Evolutionary conservation across 2,888 invertebrate genomes (phyloP), one percentile per base, ranked within the genome.

Genomic region (Xylocampa areola): DNA sequence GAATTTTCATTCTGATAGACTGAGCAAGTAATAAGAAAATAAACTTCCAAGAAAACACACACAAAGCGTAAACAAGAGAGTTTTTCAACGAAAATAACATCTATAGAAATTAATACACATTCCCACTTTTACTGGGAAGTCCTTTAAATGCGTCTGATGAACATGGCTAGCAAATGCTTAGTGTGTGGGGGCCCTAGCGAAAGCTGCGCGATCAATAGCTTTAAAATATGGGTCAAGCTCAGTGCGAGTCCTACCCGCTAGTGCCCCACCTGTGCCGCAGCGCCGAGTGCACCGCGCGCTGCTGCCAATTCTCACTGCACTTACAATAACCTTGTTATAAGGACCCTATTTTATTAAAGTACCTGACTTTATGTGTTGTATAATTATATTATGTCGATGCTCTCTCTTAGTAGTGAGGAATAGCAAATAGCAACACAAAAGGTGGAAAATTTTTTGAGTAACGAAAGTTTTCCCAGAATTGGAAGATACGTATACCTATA

Each of bases 171-270:
- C 59, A 64, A 71, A 65, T 61, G 74, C 64, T 73, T 27, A 50
- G 65, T 64, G 58, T 72, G 61, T 60, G 44, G 57, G 51, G 58
- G 48, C 59, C 72, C 58, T 62, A 64, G 71, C 68, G 51, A 70
- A 58, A 66, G 68, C 54, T 43, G 40, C 53, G 48, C 83, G 85
- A 87, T 87, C 86, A 76, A 88, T 88, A 84, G 77, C 48, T 83
- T 82, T 84, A 81, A 85, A 84, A 88, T 87, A 84, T 88, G 80
- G 89, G 89, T 89, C 87, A 89, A 83, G 83, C 81, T 84, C 76
- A 78, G 70, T 75, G 73, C 73, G 64, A 77, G 69, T 72, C 60
- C 67, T 63, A 72, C 49, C 43, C 47, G 37, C 69, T 54, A 67
- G 50, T 16, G 40, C 43, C 51, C n/a, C 36, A 63, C 66, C 55